These are phyloP conservation scores for Lasioglossum vierecki DNA, from an alignment of 2,888 invertebrate genomes.

Conservation along the genomic window DNA sequence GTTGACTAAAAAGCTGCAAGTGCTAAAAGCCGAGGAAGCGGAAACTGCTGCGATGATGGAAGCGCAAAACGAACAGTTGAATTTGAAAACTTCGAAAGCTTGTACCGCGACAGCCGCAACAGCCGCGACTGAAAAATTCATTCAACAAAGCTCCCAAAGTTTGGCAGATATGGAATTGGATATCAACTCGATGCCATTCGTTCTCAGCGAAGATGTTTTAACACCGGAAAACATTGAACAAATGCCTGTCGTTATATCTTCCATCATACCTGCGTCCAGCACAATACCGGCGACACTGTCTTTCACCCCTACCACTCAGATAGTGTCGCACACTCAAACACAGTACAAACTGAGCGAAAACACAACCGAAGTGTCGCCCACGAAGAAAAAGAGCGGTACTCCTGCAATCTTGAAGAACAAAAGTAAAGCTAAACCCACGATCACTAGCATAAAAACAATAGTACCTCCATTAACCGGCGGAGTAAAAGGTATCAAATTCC, in stretches of 20 bases:
- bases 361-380: conserved; percentile 56
- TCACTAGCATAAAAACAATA: conserved; percentile 81
- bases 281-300: conserved; percentile 64
- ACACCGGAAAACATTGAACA: conserved; percentile 89
- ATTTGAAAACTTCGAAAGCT: conserved; percentile 58
- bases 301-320: conserved; percentile 72
- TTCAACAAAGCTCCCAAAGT: conserved; percentile 78
- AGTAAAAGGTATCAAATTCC: conserved; percentile 78
- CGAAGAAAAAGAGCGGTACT: conserved; percentile 79
- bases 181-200: conserved; percentile 91
- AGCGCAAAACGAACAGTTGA: conserved; percentile 64
- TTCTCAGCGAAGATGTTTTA: conserved; percentile 89
- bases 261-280: conserved; percentile 74
- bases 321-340: conserved; percentile 64
- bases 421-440: conserved; percentile 80
- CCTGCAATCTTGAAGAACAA: conserved; percentile 81
- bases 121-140: conserved; percentile 71
- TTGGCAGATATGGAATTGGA: conserved; percentile 85
- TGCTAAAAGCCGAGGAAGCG: conserved; percentile 75
- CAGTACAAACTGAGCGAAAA: conserved; percentile 66
- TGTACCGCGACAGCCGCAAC: conserved; percentile 56
- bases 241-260: conserved; percentile 87
- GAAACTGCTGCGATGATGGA: conserved; percentile 63
- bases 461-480: conserved; percentile 79
- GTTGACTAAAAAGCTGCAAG: conserved; percentile 75